Percentiles rank a stretch among this genome's conserved stretches.
phyloP scores from a whole-genome alignment of 2,888 invertebrate genomes.

The Dione juno region DNA sequence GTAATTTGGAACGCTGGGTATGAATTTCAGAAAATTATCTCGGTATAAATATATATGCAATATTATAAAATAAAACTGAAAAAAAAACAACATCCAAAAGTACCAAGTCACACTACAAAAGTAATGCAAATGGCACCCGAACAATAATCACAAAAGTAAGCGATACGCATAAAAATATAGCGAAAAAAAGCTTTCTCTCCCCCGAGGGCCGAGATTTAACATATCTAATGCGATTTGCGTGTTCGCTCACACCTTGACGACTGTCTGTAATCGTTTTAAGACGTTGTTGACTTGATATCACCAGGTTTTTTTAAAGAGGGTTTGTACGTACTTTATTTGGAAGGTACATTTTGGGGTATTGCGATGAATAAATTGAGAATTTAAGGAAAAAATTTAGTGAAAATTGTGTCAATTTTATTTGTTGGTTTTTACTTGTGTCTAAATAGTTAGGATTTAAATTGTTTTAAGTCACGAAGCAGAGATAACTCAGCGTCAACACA shows the following conservation, averaged over 20 bases:
- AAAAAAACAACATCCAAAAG: constrained; percentile 48
- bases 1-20: too few species aligned
- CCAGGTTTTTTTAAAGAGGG: constrained; percentile 36
- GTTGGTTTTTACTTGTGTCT: neutral
- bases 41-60: too few species aligned
- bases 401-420: constrained; percentile 6
- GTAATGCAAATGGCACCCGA: constrained; percentile 76
- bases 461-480: too few species aligned
- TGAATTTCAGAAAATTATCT: too few species aligned
- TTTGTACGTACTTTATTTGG: constrained; percentile 35
- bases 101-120: constrained; percentile 31
- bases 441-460: too few species aligned
- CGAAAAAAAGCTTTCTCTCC: constrained; percentile 62
- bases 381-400: neutral
- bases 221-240: constrained; percentile 83
- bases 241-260: constrained; percentile 69
- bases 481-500: too few species aligned
- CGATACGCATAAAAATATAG: constrained; percentile 82
- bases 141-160: constrained; percentile 82
- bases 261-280: constrained; percentile 79
- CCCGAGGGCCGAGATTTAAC: constrained; percentile 75
- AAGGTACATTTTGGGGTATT: constrained; percentile 6
- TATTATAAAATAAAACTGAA: neutral
- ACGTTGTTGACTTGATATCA: constrained; percentile 70
- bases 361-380: constrained; percentile 1